Conservation (phyloP, 2,113 vertebrate genomes). For the Leptobrachium ailaonicum region DNA sequence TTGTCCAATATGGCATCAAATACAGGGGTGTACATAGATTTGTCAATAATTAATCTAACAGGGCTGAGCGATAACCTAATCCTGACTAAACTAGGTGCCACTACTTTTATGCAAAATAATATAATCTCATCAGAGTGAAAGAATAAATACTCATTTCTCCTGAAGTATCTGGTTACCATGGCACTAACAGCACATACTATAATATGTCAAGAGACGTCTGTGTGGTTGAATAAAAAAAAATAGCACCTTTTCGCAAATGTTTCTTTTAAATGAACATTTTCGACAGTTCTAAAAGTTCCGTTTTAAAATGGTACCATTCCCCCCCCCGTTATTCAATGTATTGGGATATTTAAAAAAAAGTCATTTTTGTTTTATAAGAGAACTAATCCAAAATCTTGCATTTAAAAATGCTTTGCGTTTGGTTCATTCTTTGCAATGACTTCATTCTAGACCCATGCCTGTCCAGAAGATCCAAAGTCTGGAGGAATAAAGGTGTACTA, state of each 20-base stretch:
- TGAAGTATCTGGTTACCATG: slow-evolving; percentile 40
- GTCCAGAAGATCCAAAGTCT: no score
- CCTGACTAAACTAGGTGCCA: neutral
- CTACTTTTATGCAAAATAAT: slow-evolving; percentile 24
- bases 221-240: slow-evolving; percentile 26
- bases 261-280: no score
- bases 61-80: slow-evolving; percentile 10
- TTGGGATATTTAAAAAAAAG: no score
- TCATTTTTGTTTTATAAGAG: no score
- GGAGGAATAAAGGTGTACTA: no score
- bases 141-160: slow-evolving; percentile 41
- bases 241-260: slow-evolving; percentile 16
- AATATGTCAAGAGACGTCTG: slow-evolving; percentile 28
- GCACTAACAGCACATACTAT: slow-evolving; percentile 27
- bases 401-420: no score
- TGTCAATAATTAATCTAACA: neutral
- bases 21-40: slow-evolving; percentile 8
- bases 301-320: no score
- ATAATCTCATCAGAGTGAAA: slow-evolving; percentile 30
- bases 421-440: no score
- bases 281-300: no score
- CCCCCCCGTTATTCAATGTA: no score
- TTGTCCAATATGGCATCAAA: neutral
- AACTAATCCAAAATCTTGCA: no score
- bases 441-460: no score